Percentiles rank a stretch among this genome's conserved stretches.
Evolutionary conservation across 2,113 vertebrate species (phyloP).

Genomic region (human): DNA sequence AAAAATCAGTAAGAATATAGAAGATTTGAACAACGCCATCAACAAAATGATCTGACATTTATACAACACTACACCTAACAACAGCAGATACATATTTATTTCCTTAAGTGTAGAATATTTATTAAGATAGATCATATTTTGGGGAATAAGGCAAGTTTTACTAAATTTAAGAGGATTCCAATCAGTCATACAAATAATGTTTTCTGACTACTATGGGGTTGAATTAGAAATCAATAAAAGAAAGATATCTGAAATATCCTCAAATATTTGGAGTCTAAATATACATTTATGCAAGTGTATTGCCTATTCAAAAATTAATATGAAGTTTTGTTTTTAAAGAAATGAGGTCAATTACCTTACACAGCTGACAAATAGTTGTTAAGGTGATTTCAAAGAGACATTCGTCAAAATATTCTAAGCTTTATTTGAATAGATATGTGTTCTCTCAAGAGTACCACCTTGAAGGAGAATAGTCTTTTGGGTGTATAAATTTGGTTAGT

Average conservation of each 20-base stretch:
- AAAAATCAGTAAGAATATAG: not conserved
- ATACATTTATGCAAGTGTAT: not conserved
- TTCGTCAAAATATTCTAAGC: not conserved
- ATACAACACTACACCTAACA: not conserved
- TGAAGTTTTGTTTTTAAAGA: not conserved
- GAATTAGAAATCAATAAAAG: conserved; percentile 6
- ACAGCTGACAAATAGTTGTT: not conserved
- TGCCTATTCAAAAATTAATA: not conserved
- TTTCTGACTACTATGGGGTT: not conserved
- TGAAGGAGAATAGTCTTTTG: not conserved
- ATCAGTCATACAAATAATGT: not conserved
- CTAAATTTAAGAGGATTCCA: not conserved
- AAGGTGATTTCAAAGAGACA: not conserved
- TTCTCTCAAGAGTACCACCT: not conserved
- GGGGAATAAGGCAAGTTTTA: not conserved
- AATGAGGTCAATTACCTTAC: not conserved
- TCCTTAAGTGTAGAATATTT: not conserved
- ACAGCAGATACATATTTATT: not conserved
- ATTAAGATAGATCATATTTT: not conserved
- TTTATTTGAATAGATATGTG: not conserved
- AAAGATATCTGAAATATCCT: not conserved
- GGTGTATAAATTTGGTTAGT: not conserved
- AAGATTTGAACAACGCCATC: not conserved
- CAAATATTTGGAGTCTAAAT: conserved; percentile 34
- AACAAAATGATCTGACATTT: not conserved